Percentiles rank a stretch among this genome's conserved stretches.
These are phyloP conservation scores for Montipora foliosa DNA, from an alignment of 64 coral and sea anemone species.

Conservation along the genomic window DNA sequence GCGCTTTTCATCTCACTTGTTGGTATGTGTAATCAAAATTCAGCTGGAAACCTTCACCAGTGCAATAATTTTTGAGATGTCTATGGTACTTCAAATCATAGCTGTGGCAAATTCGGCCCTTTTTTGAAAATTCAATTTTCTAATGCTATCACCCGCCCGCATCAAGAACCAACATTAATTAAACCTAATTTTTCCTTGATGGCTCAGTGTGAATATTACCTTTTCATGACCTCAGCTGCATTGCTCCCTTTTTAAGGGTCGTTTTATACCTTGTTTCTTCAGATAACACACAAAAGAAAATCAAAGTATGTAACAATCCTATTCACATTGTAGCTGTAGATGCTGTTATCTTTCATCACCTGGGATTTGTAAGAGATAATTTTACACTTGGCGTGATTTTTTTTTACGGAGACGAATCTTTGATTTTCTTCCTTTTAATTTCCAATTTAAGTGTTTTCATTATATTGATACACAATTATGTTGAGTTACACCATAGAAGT, in stretches of 20 bases:
- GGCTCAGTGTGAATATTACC: neutral
- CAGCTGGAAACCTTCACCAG: neutral
- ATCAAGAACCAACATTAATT: constrained; percentile 26
- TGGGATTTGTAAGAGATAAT: neutral
- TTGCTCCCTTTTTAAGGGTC: neutral
- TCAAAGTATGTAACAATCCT: no score
- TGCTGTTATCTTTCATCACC: neutral
- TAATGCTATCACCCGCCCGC: neutral
- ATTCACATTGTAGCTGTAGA: neutral
- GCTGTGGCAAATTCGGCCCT: neutral
- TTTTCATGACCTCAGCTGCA: neutral
- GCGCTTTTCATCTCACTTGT: constrained; percentile 97
- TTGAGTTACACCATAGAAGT: no score
- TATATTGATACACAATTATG: no score
- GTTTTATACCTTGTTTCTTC: neutral
- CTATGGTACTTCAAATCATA: neutral
- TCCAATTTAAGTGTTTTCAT: neutral
- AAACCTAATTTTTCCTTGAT: constrained; percentile 6
- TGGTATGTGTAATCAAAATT: constrained; percentile 75
- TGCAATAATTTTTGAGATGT: neutral
- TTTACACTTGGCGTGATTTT: neutral
- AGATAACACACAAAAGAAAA: neutral
- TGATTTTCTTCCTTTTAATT: neutral
- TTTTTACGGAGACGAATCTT: neutral
- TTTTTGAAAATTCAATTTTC: neutral